phyloP scores from a whole-genome alignment of 2,113 vertebrate species.

The Pachycephala philippinensis region DNA sequence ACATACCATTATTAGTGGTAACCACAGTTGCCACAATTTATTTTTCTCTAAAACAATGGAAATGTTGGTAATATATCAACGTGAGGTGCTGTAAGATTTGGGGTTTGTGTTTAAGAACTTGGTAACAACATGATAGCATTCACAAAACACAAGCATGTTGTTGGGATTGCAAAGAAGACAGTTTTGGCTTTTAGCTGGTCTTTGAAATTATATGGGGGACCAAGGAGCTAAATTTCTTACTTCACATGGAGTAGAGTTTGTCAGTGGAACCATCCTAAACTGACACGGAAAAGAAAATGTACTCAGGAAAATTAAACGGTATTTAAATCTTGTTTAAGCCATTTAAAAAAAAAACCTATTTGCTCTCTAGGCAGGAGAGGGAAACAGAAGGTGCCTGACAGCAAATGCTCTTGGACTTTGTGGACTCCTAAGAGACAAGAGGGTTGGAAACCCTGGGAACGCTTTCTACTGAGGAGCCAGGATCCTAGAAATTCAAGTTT shows the following conservation, averaged over 20 bases:
- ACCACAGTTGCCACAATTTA: neutral
- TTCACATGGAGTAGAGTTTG: neutral
- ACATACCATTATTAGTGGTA: neutral
- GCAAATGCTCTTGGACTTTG: neutral
- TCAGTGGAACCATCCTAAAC: neutral
- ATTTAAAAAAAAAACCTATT: neutral
- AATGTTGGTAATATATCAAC: neutral
- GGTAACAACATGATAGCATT: neutral
- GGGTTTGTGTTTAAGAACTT: neutral
- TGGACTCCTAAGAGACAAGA: neutral
- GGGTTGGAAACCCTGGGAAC: neutral
- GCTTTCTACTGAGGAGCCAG: neutral
- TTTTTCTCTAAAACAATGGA: neutral
- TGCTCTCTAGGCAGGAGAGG: neutral
- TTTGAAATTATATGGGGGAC: neutral
- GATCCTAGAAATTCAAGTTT: neutral
- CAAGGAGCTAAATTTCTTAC: neutral
- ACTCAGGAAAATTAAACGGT: neutral
- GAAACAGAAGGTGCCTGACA: neutral
- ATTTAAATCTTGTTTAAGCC: neutral
- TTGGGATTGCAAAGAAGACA: neutral
- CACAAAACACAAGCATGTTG: neutral
- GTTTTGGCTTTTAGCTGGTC: neutral
- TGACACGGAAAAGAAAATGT: neutral
- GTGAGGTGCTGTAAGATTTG: neutral